Evolutionary conservation across 2,888 invertebrate genomes (phyloP).

Genomic region (Pharmacophagus antenor): DNA sequence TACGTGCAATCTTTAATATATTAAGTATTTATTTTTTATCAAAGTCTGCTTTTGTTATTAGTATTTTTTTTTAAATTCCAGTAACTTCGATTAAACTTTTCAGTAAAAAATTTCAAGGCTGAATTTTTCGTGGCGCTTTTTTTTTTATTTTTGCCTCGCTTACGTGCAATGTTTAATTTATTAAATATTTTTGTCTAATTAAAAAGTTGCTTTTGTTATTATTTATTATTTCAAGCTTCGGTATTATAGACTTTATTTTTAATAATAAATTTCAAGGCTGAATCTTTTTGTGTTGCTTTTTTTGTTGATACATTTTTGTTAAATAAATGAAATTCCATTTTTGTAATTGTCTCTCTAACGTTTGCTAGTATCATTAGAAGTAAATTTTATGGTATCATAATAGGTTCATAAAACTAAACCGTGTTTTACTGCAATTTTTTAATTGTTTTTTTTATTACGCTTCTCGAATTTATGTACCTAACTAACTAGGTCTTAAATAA

Average conservation of each 20-base stretch:
- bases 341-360: neutral
- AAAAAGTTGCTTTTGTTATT: constrained; percentile 13
- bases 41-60: constrained; percentile 14
- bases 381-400: neutral
- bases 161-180: constrained; percentile 26
- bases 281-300: neutral
- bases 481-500: too few species aligned
- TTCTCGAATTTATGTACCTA: neutral
- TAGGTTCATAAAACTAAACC: neutral
- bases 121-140: neutral
- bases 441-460: neutral
- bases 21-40: too few species aligned
- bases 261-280: neutral
- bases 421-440: neutral
- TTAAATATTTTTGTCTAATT: constrained; percentile 9
- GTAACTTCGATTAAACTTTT: neutral
- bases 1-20: constrained; percentile 30
- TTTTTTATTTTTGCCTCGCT: constrained; percentile 20
- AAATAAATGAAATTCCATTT: neutral
- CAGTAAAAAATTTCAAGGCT: neutral
- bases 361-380: neutral
- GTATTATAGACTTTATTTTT: neutral
- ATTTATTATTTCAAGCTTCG: constrained; percentile 11
- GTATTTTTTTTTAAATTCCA: constrained; percentile 8
- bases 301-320: neutral